These are phyloP conservation scores for Nannoperca australis DNA, from an alignment of 2,797 vertebrate species.

Conservation along the genomic window DNA sequence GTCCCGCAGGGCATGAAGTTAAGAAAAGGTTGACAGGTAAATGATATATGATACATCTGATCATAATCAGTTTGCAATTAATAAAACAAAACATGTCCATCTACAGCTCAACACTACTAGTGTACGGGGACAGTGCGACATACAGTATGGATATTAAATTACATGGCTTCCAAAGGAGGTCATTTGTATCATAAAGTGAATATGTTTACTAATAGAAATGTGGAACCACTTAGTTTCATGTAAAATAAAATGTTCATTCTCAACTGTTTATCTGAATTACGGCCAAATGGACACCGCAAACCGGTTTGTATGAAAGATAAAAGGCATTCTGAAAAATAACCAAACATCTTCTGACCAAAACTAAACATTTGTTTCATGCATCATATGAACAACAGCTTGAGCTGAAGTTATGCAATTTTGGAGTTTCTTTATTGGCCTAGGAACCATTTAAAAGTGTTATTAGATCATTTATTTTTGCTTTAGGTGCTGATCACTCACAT, in stretches of 20 bases:
- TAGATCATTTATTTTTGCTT: not conserved
- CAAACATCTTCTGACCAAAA: not conserved
- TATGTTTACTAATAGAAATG: not conserved
- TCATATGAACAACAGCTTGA: not conserved
- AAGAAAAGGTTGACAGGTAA: not conserved
- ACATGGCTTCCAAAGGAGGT: not conserved
- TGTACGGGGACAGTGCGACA: not conserved
- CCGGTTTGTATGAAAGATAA: not conserved
- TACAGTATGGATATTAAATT: not conserved
- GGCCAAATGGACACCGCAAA: not conserved
- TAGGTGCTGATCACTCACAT: not conserved
- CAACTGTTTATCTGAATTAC: not conserved
- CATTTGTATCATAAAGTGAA: not conserved
- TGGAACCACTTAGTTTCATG: not conserved
- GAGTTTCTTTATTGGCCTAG: not conserved
- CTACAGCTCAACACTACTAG: not conserved
- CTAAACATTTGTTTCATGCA: not conserved
- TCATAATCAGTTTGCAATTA: not conserved
- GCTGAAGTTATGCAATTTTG: not conserved
- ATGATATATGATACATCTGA: not conserved
- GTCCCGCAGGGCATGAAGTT: not conserved
- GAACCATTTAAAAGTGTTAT: not conserved
- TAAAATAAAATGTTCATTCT: not conserved
- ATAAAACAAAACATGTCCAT: not conserved
- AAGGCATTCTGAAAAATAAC: not conserved